phyloP scores from a whole-genome alignment of 2,797 vertebrate genomes.

The Hypotaenidia philippensis region DNA sequence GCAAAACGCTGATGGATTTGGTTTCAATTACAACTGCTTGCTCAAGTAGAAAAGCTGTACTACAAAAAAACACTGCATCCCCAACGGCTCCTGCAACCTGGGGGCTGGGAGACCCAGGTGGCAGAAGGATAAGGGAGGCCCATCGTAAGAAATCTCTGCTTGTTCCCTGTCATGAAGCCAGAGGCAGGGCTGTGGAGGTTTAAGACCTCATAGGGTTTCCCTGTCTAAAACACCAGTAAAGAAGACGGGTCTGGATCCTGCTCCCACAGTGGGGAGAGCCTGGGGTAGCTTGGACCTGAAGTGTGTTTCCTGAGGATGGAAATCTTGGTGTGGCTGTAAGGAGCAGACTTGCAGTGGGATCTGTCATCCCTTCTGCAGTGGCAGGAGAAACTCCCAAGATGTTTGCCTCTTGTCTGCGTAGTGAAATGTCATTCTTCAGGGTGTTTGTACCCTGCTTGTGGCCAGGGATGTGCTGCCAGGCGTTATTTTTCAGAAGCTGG shows the following conservation, averaged over 20 bases:
- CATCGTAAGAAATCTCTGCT: neutral
- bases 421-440: neutral
- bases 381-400: neutral
- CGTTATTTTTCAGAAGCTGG: neutral
- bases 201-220: neutral
- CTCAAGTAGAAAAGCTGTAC: neutral
- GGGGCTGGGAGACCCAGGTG: neutral
- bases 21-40: neutral
- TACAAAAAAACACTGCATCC: neutral
- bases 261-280: neutral
- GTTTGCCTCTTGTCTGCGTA: neutral
- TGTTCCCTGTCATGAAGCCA: accelerated
- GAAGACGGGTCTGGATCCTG: neutral
- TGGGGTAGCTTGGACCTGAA: neutral
- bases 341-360: neutral
- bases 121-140: neutral
- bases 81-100: neutral
- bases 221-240: neutral
- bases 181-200: neutral
- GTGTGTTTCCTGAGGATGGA: neutral
- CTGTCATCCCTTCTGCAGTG: neutral
- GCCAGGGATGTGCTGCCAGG: neutral
- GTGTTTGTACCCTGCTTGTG: neutral
- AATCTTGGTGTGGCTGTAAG: neutral
- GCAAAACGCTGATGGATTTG: neutral